Conservation (phyloP, 2,888 invertebrate species). For the Stenolophus ochropezus region DNA sequence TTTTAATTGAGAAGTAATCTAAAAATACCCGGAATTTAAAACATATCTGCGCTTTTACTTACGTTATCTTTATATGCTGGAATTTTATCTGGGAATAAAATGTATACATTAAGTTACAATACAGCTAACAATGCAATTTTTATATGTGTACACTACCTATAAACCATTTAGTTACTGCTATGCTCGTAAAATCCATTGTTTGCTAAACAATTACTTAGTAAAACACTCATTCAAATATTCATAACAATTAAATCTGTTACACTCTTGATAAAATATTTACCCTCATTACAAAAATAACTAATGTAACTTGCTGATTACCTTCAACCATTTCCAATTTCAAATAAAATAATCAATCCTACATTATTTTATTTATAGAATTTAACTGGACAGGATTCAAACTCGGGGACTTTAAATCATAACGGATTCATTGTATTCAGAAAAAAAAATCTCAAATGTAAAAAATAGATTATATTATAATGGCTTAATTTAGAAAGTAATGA, state of each 20-base stretch:
- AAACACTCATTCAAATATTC: slow-evolving; percentile 30
- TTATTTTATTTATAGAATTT: too few relatives aligned
- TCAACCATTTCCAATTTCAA: too few relatives aligned
- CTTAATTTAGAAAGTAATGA: too few relatives aligned
- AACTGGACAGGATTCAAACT: too few relatives aligned
- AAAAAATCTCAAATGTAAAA: too few relatives aligned
- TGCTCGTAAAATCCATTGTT: slow-evolving; percentile 30
- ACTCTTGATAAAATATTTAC: slow-evolving; percentile 11
- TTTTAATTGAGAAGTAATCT: slow-evolving; percentile 35
- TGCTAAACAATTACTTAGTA: slow-evolving; percentile 33
- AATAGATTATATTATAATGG: too few relatives aligned
- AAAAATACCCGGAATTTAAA: slow-evolving; percentile 35
- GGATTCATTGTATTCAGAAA: too few relatives aligned
- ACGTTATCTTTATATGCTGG: slow-evolving; percentile 25
- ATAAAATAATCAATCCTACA: too few relatives aligned
- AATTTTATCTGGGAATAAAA: slow-evolving; percentile 31
- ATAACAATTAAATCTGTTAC: slow-evolving; percentile 8
- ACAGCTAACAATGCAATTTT: slow-evolving; percentile 29
- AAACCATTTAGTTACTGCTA: slow-evolving; percentile 38
- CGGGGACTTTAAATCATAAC: too few relatives aligned
- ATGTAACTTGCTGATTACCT: too few relatives aligned
- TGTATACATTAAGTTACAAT: slow-evolving; percentile 34
- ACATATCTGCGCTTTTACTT: slow-evolving; percentile 30
- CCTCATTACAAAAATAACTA: too few relatives aligned
- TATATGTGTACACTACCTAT: slow-evolving; percentile 21